These are phyloP conservation scores for Muscina levida DNA, from an alignment of 2,888 invertebrate genomes.

Conservation along the genomic window DNA sequence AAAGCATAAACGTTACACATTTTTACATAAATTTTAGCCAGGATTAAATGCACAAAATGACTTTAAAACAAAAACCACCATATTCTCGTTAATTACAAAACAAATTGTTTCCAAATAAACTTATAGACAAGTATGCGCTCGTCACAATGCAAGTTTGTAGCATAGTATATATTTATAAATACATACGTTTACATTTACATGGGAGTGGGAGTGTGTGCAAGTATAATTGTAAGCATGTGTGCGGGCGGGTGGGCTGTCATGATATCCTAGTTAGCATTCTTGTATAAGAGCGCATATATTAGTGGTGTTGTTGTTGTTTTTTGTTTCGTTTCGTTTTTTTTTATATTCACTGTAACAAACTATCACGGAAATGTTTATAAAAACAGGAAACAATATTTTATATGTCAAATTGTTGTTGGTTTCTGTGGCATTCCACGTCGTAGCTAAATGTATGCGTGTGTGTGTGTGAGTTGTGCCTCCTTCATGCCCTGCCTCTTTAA, in stretches of 20 bases:
- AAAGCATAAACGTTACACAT: no score
- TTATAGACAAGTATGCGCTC: no score
- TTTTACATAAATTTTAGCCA: no score
- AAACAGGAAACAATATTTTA: constrained; percentile 38
- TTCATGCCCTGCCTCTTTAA: no score
- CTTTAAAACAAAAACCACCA: constrained; percentile 28
- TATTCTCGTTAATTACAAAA: constrained; percentile 33
- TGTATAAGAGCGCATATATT: no score
- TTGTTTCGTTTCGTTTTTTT: constrained; percentile 2
- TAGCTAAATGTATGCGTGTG: not conserved
- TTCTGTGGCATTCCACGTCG: not conserved
- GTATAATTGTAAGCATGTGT: no score
- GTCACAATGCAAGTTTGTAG: no score
- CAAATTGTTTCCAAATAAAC: constrained; percentile 28
- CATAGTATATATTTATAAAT: not conserved
- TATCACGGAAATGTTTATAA: constrained; percentile 38
- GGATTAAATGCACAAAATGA: no score
- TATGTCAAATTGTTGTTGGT: constrained; percentile 38
- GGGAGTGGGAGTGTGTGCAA: not conserved
- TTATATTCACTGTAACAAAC: constrained; percentile 12
- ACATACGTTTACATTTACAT: no score
- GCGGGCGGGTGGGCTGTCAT: no score
- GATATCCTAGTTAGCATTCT: no score
- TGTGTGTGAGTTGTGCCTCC: not conserved
- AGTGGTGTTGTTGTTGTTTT: not conserved